Conservation (phyloP, 2,888 invertebrate species). For the Folsomia manolachei region DNA sequence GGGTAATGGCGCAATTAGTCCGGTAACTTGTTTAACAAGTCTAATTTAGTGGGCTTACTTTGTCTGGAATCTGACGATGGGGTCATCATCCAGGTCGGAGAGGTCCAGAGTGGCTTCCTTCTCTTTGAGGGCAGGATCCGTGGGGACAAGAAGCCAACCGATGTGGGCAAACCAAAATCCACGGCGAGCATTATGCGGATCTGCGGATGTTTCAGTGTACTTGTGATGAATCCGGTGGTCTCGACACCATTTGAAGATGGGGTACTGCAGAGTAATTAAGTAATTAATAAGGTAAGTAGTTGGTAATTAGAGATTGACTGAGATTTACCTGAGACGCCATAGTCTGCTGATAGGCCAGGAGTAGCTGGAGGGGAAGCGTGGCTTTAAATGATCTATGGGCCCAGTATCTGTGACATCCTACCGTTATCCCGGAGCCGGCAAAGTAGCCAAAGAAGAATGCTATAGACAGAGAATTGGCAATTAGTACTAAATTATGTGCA, state of each 20-base stretch:
- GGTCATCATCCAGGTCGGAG: slow-evolving; percentile 76
- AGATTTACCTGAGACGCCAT: slow-evolving; percentile 23
- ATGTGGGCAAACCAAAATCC: slow-evolving; percentile 96
- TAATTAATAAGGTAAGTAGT: too few relatives aligned
- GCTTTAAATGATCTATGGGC: slow-evolving; percentile 36
- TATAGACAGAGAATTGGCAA: neutral
- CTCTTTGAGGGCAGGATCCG: slow-evolving; percentile 81
- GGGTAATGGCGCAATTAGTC: neutral
- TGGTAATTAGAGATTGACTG: neutral
- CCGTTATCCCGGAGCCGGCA: slow-evolving; percentile 4
- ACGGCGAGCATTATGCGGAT: slow-evolving; percentile 84
- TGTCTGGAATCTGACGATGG: slow-evolving; percentile 78
- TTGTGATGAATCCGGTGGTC: slow-evolving; percentile 71
- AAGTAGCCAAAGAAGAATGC: slow-evolving; percentile 12
- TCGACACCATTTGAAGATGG: slow-evolving; percentile 30
- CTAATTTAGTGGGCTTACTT: slow-evolving; percentile 59
- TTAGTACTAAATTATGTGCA: neutral
- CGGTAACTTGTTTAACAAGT: neutral
- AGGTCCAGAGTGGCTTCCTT: slow-evolving; percentile 83
- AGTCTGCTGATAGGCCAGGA: slow-evolving; percentile 27
- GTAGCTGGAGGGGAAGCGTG: slow-evolving; percentile 19
- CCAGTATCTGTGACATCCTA: slow-evolving; percentile 27
- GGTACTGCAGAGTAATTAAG: slow-evolving; percentile 51
- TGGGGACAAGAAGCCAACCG: slow-evolving; percentile 87
- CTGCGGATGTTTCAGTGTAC: slow-evolving; percentile 87